These are phyloP conservation scores for Pygoscelis adeliae DNA, from an alignment of 2,113 vertebrate genomes.

Conservation along the genomic window DNA sequence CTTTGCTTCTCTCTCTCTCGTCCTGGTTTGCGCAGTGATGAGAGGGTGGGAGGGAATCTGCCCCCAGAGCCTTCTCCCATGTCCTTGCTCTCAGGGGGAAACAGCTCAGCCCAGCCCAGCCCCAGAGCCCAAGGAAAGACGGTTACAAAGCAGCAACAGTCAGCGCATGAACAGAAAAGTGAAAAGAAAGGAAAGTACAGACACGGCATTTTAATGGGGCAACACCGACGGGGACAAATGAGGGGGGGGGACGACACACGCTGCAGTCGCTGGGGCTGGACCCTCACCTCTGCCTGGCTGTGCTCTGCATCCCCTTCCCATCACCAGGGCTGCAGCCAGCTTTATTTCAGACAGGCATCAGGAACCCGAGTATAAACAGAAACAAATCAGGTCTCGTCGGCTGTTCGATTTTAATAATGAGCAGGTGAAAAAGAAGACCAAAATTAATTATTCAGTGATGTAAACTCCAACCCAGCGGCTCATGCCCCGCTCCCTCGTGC, in stretches of 20 bases:
- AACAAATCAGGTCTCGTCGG: not conserved
- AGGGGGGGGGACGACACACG: not conserved
- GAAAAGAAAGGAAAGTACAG: constrained; percentile 55
- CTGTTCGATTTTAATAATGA: not conserved
- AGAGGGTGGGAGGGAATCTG: not conserved
- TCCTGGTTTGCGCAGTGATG: not conserved
- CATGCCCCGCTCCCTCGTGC: fast-evolving
- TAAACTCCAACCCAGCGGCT: fast-evolving
- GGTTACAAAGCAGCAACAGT: not conserved
- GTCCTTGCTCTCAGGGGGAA: not conserved
- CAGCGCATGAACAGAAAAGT: not conserved
- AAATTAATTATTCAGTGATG: fast-evolving
- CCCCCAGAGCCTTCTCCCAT: not conserved
- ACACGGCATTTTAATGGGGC: constrained; percentile 62
- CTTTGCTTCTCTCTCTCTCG: not conserved
- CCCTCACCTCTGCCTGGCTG: not conserved
- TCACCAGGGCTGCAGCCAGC: not conserved
- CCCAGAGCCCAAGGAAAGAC: constrained; percentile 8
- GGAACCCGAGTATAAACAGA: not conserved
- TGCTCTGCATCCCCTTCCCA: not conserved
- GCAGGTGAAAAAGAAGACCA: not conserved
- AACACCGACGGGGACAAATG: constrained; percentile 53
- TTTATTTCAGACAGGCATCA: not conserved
- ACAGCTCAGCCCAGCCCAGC: not conserved
- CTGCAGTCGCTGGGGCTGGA: not conserved